phyloP scores from a whole-genome alignment of 2,888 invertebrate genomes.

The Sminthurinus aureus region DNA sequence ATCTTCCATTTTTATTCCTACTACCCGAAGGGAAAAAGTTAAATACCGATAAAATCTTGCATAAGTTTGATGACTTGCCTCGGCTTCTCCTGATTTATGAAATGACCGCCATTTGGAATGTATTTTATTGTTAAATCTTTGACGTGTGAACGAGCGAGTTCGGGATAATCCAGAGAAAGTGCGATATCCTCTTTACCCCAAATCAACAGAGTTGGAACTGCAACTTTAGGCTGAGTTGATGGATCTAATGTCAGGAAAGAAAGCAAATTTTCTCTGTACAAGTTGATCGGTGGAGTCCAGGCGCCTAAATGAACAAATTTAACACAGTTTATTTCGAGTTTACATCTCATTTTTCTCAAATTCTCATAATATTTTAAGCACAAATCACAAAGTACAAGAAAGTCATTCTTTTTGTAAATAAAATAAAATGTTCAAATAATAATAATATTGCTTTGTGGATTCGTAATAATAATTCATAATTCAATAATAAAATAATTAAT shows the following conservation, averaged over 20 bases:
- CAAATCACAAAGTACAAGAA: too few species aligned
- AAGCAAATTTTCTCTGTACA: slow-evolving; percentile 65
- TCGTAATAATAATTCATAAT: background rate
- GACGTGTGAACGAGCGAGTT: slow-evolving; percentile 64
- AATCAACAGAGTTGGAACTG: slow-evolving; percentile 63
- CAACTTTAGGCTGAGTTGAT: slow-evolving; percentile 59
- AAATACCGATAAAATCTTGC: slow-evolving; percentile 56
- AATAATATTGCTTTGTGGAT: too few species aligned
- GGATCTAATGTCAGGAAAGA: slow-evolving; percentile 12
- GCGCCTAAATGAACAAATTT: slow-evolving; percentile 65
- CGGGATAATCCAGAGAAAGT: slow-evolving; percentile 60
- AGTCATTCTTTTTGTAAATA: too few species aligned
- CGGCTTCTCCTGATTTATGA: slow-evolving; percentile 69
- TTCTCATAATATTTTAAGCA: too few species aligned
- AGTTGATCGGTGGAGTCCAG: slow-evolving; percentile 68
- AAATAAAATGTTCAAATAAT: too few species aligned
- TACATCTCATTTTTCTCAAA: too few species aligned
- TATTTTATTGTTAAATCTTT: slow-evolving; percentile 65
- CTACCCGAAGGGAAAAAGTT: too few species aligned
- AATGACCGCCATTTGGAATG: slow-evolving; percentile 67
- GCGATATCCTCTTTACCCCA: slow-evolving; percentile 65
- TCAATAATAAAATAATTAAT: background rate
- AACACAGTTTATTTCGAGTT: background rate
- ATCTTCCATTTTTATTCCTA: too few species aligned
- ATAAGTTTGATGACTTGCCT: slow-evolving; percentile 67